phyloP scores from a whole-genome alignment of 2,888 invertebrate genomes.

The Chaetogeoica ovagalla region DNA sequence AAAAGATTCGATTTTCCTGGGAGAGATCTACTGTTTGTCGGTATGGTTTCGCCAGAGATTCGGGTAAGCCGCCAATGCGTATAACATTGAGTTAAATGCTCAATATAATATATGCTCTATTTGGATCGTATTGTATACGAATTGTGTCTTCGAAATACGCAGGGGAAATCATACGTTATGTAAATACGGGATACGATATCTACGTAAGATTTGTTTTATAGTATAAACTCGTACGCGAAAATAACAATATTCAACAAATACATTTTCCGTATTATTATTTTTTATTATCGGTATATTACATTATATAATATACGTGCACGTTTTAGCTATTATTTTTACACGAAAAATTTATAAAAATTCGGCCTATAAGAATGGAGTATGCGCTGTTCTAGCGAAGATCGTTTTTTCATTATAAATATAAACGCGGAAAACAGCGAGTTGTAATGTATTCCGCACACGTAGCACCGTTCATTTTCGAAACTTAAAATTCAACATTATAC shows the following conservation, averaged over 20 bases:
- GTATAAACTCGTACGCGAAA: too few relatives aligned
- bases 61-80: not conserved
- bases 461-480: not conserved
- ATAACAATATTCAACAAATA: too few relatives aligned
- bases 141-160: conserved; percentile 9
- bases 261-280: too few relatives aligned
- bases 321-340: too few relatives aligned
- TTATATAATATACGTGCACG: too few relatives aligned
- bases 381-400: too few relatives aligned
- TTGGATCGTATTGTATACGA: not conserved
- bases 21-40: too few relatives aligned
- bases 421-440: not conserved
- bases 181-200: not conserved
- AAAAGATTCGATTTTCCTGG: not conserved
- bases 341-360: too few relatives aligned
- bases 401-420: too few relatives aligned
- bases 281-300: too few relatives aligned
- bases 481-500: not conserved
- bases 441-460: not conserved
- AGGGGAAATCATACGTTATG: conserved; percentile 16
- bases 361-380: too few relatives aligned
- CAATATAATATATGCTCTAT: not conserved
- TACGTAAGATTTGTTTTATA: not conserved
- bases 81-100: not conserved
- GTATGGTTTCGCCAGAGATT: not conserved